Evolutionary conservation across 2,113 vertebrate species (phyloP).

Genomic region (Numenius arquata): DNA sequence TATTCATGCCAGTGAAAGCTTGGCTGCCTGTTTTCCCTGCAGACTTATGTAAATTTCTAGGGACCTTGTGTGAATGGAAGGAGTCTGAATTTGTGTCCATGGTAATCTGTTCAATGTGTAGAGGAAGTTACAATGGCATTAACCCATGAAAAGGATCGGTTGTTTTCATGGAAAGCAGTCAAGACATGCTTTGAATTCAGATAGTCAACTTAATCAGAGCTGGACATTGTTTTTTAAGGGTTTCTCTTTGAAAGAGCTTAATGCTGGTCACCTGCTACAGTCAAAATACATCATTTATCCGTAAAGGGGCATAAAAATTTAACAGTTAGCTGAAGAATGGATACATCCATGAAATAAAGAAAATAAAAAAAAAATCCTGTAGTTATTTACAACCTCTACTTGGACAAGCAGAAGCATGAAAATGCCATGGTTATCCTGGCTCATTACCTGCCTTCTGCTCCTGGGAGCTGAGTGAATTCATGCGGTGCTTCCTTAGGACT

Average conservation of each 20-base stretch:
- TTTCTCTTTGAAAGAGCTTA: constrained; percentile 25
- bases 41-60: constrained; percentile 59
- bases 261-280: constrained; percentile 10
- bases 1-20: not conserved
- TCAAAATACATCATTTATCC: constrained; percentile 37
- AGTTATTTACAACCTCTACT: not conserved
- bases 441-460: not conserved
- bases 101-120: constrained; percentile 70
- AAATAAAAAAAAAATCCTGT: not conserved
- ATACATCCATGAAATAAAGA: not conserved
- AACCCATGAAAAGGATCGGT: constrained; percentile 73
- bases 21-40: constrained; percentile 34
- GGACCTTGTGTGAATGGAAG: constrained; percentile 48
- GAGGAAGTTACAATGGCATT: constrained; percentile 75
- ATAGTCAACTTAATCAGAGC: constrained; percentile 72
- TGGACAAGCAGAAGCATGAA: not conserved
- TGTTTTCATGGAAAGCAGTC: constrained; percentile 75
- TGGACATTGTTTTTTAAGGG: constrained; percentile 40
- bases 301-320: constrained; percentile 25
- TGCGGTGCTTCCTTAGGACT: not conserved
- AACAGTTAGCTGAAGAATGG: constrained; percentile 7
- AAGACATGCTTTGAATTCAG: constrained; percentile 79
- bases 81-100: constrained; percentile 77
- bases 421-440: not conserved
- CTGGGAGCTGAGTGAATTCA: not conserved